A percentile compares a stretch with the other conserved stretches of the same genome.
Conservation (phyloP, 35 echinoderm and acorn worm species). For the Strongylocentrotus purpuratus region DNA sequence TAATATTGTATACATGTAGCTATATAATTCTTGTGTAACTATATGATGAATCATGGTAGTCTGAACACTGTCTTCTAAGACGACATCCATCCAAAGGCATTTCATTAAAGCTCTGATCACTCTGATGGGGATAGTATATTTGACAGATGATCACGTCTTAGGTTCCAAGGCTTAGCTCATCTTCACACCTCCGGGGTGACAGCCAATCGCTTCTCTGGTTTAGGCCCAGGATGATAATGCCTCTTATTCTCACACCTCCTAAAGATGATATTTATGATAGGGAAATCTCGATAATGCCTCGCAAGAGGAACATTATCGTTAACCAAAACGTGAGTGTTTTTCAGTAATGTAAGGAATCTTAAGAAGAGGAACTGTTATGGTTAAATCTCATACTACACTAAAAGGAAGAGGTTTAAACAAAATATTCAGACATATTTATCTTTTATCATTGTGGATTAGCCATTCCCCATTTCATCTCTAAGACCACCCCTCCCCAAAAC, state of each 20-base stretch:
- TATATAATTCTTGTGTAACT: no score
- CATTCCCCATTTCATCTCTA: no score
- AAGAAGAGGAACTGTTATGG: no score
- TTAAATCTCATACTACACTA: no score
- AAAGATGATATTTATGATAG: background rate
- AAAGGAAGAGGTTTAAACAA: no score
- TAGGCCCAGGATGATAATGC: background rate
- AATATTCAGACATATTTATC: no score
- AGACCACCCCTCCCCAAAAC: no score
- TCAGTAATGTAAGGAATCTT: background rate
- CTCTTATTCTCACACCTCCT: background rate
- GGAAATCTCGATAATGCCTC: background rate
- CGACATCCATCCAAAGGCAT: background rate
- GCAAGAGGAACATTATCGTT: background rate
- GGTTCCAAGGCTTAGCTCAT: background rate
- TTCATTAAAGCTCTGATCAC: constrained; percentile 1
- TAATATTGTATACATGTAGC: no score
- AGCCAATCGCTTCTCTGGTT: background rate
- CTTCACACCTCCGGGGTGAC: background rate
- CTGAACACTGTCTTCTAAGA: background rate
- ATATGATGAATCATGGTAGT: no score
- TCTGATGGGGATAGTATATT: background rate
- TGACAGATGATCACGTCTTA: background rate
- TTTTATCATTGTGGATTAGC: no score
- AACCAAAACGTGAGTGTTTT: background rate